Evolutionary conservation across 2,888 invertebrate genomes (phyloP), one percentile per base, ranked within the genome.

Genomic region (Synanthedon vespiformis): DNA sequence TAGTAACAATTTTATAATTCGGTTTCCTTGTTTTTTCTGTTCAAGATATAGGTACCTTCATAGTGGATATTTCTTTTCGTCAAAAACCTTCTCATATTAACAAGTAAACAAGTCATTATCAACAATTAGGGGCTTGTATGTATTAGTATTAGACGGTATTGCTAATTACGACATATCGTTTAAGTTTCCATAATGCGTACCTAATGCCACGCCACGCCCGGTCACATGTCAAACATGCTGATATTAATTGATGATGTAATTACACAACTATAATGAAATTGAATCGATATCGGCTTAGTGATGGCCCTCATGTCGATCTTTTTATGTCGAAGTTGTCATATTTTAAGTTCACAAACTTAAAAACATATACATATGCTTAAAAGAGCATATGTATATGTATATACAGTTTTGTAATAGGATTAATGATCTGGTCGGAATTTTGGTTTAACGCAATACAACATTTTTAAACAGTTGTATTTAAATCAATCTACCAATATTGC

Each of bases 171-270:
- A 22, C 18, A 14, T 48, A 22, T 48, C 48, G 22, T 48, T 12
- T 12, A 48, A 48, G 12, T 48, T 44, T 2, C 49, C 44, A 44
- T 44, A 44, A 10, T 2, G 10, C 34, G 34, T 34, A 34, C 10
- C 34, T 34, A 48, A 16, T 22, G 16, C 16, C 11, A 16, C 44
- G 70, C 51, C 74, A 63, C 81, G 62, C 81, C 83, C 66, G 57
- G 58, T 58, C 61, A 69, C 58, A 53, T 66, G 74, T 78, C 81
- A 79, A 80, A 77, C 67, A 58, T 57, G 56, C 52, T 51, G 62
- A 72, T 77, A 77, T 76, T 82, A 84, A 83, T 83, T 80, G 82
- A 83, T 78, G 70, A 64, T 57, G 68, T 68, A 73, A 76, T 75
- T 77, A 74, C 71, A 73, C 68, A 58, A 62, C 65, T 62, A 64